Conservation (phyloP, 2,888 invertebrate genomes). For the Protophormia terraenovae region DNA sequence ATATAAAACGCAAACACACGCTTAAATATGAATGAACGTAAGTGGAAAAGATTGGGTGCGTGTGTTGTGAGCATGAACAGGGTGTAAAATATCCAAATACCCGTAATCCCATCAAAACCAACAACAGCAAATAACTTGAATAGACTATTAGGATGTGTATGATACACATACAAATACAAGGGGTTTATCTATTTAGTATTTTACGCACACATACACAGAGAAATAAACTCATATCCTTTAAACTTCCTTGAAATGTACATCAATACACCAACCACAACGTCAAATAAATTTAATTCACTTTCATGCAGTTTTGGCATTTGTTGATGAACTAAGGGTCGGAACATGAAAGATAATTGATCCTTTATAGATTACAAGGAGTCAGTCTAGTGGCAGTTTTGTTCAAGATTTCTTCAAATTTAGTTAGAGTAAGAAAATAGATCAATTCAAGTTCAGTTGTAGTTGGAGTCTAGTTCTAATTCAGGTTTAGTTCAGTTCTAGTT, state of each 20-base stretch:
- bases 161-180: background rate
- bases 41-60: background rate
- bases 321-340: too few relatives aligned
- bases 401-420: too few relatives aligned
- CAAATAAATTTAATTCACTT: too few relatives aligned
- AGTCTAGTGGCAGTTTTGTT: too few relatives aligned
- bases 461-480: too few relatives aligned
- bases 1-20: conserved; percentile 31
- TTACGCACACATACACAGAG: background rate
- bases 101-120: conserved; percentile 57
- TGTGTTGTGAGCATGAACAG: conserved; percentile 28
- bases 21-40: background rate
- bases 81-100: conserved; percentile 62
- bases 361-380: too few relatives aligned
- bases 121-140: conserved; percentile 48
- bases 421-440: too few relatives aligned
- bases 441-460: too few relatives aligned
- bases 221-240: background rate
- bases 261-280: conserved; percentile 7
- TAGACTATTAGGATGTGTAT: conserved; percentile 41
- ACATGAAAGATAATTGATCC: too few relatives aligned
- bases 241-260: conserved; percentile 19
- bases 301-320: too few relatives aligned
- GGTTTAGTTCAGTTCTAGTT: too few relatives aligned
- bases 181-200: conserved; percentile 19